Evolutionary conservation across 2,797 vertebrate genomes (phyloP), one percentile per base, ranked within the genome.

Genomic region (Staurois parvus): DNA sequence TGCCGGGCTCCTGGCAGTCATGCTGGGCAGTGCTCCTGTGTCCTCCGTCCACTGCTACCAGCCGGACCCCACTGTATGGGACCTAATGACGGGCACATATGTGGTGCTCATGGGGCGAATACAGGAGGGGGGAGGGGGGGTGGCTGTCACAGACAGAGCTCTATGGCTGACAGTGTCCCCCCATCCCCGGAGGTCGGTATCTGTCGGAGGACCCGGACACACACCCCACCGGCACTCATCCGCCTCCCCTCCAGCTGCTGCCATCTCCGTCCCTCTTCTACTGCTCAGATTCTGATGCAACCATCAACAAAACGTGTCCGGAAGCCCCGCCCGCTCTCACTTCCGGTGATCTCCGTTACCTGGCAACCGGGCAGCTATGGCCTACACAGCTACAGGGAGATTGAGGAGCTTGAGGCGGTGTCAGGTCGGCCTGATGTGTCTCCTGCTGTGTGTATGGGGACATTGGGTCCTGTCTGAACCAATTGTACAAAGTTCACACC

Each of bases 201-300:
- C 4, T 34, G 4, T 34, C 34, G 34, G 34, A 34, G 34, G 34
- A 34, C 34, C 32, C 32, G 32, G 32, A 32, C 32, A 17, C 66
- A 9, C 1, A 6, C 52, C 26, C 72, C 90, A 90, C 92, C 19
- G 9, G 69, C 69, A 79, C 94, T 87, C 93, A 97, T 97, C 94
- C 90, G 90, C 30, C 21, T 21, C 8, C 24, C 97, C 96, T 88
- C 79, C 93, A 2, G 92, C 91, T 81, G 88, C 91, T 90, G 96
- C 95, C 97, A 98, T 97, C 32, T 84, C 74, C 12, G 26, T 13
- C 17, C 11, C 15, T 48, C 15, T 17, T 17, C 45, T 48, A 10
- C 40, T 42, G 7, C 73, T 81, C 83, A 68, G 81, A 91, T 90
- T 90, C 93, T 95, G 98, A 99, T 97, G 98, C 97, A 98, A 98